A percentile compares a stretch with the other conserved stretches of the same genome.
phyloP scores from a whole-genome alignment of 2,797 vertebrate species.

The Brotula barbata region DNA sequence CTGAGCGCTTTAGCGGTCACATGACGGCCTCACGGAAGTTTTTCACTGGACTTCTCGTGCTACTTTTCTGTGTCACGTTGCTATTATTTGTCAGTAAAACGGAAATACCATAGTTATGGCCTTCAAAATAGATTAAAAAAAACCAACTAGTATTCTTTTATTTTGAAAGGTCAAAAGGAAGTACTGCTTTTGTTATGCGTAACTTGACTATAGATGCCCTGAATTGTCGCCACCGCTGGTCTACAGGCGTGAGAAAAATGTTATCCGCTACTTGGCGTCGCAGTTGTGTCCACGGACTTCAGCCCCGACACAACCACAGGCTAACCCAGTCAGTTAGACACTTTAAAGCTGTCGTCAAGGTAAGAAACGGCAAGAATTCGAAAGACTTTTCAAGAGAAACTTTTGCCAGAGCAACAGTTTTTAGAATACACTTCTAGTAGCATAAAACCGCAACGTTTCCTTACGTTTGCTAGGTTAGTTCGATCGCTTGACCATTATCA shows the following conservation, averaged over 20 bases:
- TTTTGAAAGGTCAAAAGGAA: conserved; percentile 19
- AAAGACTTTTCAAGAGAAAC: conserved; percentile 6
- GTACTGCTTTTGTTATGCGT: rapidly evolving
- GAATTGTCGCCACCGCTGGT: conserved; percentile 1
- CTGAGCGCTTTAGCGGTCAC: conserved; percentile 49
- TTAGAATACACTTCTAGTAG: neutral
- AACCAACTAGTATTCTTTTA: neutral
- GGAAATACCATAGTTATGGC: rapidly evolving
- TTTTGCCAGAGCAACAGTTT: conserved; percentile 4
- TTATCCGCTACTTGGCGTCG: conserved; percentile 38
- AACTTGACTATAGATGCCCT: rapidly evolving
- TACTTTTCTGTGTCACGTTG: neutral
- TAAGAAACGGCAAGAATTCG: conserved; percentile 13
- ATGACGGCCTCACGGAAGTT: conserved; percentile 63
- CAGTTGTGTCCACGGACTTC: conserved; percentile 11
- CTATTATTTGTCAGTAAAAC: rapidly evolving
- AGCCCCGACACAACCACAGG: neutral
- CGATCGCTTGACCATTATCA: conserved; percentile 1
- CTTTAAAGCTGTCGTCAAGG: conserved; percentile 9
- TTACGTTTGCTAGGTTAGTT: conserved; percentile 22
- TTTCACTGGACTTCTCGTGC: conserved; percentile 10
- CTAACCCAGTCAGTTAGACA: neutral
- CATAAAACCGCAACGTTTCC: neutral
- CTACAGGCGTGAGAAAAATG: conserved; percentile 51
- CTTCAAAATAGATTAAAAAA: conserved; percentile 33